Conservation (phyloP, 2,888 invertebrate genomes). For the Sphaerophoria taeniata region DNA sequence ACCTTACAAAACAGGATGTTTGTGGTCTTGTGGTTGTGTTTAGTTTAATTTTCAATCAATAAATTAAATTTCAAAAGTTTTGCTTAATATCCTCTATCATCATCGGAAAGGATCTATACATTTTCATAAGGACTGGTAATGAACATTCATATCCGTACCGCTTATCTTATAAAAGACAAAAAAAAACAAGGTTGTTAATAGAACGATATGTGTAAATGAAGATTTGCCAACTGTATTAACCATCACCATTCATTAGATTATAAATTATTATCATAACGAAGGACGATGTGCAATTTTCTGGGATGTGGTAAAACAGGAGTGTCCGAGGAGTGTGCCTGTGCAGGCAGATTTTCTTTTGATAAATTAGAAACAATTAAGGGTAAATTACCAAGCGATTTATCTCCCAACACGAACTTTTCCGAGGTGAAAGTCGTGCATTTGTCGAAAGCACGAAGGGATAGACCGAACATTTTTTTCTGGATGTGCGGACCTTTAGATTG, state of each 20-base stretch:
- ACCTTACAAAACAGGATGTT: background rate
- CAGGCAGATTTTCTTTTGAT: conserved; percentile 44
- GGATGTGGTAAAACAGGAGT: conserved; percentile 14
- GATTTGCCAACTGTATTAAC: conserved; percentile 27
- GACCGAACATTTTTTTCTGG: background rate
- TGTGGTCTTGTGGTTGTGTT: background rate
- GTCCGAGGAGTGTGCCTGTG: conserved; percentile 10
- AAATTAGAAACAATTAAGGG: conserved; percentile 53
- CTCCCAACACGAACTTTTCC: conserved; percentile 48
- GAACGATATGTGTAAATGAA: conserved; percentile 36
- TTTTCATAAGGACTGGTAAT: background rate
- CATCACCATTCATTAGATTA: conserved; percentile 19
- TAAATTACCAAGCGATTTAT: conserved; percentile 58
- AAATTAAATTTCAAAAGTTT: background rate
- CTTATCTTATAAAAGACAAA: background rate
- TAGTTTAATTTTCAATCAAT: conserved; percentile 20
- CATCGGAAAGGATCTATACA: background rate
- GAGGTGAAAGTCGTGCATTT: background rate
- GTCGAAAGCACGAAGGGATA: background rate
- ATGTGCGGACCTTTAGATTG: conserved; percentile 37
- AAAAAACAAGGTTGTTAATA: conserved; percentile 33
- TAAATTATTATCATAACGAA: conserved; percentile 30
- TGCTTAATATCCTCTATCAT: background rate
- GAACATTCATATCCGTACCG: too few species aligned
- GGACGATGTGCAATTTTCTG: conserved; percentile 23